Conservation (phyloP, 2,113 vertebrate genomes). For the Danionella cerebrum region DNA sequence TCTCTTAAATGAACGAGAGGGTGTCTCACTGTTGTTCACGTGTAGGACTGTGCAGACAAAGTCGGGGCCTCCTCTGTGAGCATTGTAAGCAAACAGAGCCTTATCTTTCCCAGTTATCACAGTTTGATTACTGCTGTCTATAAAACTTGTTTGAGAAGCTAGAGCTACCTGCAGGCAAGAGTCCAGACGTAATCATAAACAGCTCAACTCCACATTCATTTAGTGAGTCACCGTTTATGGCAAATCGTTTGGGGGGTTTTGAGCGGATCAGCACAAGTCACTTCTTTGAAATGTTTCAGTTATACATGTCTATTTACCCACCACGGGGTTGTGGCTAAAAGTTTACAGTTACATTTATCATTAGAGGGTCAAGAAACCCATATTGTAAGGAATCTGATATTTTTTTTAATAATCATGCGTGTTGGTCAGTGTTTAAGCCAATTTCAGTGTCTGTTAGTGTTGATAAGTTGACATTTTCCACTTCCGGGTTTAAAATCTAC, state of each 20-base stretch:
- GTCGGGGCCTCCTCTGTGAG: background rate
- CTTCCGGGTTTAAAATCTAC: too few species aligned
- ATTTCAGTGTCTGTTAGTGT: too few species aligned
- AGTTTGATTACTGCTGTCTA: slow-evolving; percentile 7
- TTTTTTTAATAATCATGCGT: too few species aligned
- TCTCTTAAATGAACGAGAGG: background rate
- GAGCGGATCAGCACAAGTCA: too few species aligned
- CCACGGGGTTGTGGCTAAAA: too few species aligned
- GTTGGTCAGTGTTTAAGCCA: too few species aligned
- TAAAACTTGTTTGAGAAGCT: background rate
- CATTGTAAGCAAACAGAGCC: slow-evolving; percentile 14
- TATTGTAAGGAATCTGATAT: too few species aligned
- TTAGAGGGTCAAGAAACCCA: too few species aligned
- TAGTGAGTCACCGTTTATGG: background rate
- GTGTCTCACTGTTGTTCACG: background rate
- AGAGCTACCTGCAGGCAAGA: slow-evolving; percentile 1
- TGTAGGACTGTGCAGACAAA: background rate
- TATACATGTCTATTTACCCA: too few species aligned
- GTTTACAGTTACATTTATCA: too few species aligned
- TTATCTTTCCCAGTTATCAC: slow-evolving; percentile 11
- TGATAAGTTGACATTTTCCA: too few species aligned
- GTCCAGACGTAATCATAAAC: slow-evolving; percentile 11
- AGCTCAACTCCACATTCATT: background rate
- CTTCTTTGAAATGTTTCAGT: too few species aligned
- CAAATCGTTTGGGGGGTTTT: background rate